Base-by-base conservation (phyloP, 2,797 vertebrate genomes). In the Uromys caudimaculatus region DNA sequence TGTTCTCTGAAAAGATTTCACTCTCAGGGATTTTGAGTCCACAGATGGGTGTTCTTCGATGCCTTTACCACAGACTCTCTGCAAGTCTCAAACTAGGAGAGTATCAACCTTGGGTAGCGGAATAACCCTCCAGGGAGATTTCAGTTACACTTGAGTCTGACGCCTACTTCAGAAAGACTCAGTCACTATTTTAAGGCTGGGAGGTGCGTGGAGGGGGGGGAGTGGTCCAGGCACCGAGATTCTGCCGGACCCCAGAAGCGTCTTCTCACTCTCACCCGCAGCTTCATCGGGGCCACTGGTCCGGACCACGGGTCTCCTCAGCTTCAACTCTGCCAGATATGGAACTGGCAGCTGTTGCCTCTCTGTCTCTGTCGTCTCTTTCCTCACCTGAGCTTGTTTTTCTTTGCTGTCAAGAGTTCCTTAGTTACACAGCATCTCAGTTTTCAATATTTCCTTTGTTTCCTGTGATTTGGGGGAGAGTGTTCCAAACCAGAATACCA, bases 1-100 rank as follows among this genome's bases (percentile, higher is more conserved):
- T 56, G 50, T 79, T 92, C 47, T 84, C 91, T 92, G 82, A 94
- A n/a, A 58, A 79, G 56, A 41, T 54, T 85, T 93, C 56, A n/a
- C 27, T 93, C 67, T 50, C 27, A 64, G 58, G 35, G 58, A 44
- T 78, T 92, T 67, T 35, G n/a, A 14, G 7, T 93, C 44, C 47
- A 35, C 24, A 19, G 35, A 38, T 3, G 56, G 0, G 62, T 38
- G 64, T 89, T 85, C 69, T 41, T 67, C n/a, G 6, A 16, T 12
- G 88, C 64, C n/a, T 41, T 85, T 87, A 52, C 11, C 27, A 44
- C 23, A 91, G 64, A 81, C 23, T 71, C 71, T 73, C 75, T 78
- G 29, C 2, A 75, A 87, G 44, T 47, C 54, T 95, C 58, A 32
- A 2, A 52, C 54, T 64, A 3, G 50, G 35, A 89, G 9, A 77